Percentiles rank a stretch among this genome's conserved stretches.
These are phyloP conservation scores for Iphiclides podalirius DNA, from an alignment of 2,888 invertebrate genomes.

Conservation along the genomic window DNA sequence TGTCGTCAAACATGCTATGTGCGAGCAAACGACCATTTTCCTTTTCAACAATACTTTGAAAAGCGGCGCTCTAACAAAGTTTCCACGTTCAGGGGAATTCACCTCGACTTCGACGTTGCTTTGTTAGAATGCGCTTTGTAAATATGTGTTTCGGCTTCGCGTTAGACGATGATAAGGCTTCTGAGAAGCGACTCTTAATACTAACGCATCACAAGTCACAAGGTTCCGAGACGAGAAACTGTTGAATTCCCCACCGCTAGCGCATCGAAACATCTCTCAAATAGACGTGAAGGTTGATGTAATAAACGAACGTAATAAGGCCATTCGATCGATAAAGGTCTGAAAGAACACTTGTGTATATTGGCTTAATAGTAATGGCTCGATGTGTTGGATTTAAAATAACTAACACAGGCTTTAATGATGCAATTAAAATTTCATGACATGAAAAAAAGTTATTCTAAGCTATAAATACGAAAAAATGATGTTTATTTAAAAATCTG, in stretches of 20 bases:
- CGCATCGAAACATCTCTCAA: constrained; percentile 6
- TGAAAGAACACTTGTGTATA: constrained; percentile 15
- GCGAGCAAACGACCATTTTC: too few relatives aligned
- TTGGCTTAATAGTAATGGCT: not conserved
- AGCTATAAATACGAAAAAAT: constrained; percentile 7
- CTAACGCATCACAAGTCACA: constrained; percentile 25
- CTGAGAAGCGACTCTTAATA: constrained; percentile 24
- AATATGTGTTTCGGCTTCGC: constrained; percentile 10
- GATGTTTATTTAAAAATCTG: constrained; percentile 6
- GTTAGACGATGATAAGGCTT: constrained; percentile 19
- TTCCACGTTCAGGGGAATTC: constrained; percentile 6
- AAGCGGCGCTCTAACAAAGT: not conserved
- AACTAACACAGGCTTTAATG: not conserved
- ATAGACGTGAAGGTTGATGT: constrained; percentile 19
- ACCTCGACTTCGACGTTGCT: not conserved
- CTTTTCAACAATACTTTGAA: too few relatives aligned
- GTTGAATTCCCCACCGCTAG: constrained; percentile 18
- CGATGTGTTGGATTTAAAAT: not conserved
- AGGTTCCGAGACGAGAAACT: constrained; percentile 24
- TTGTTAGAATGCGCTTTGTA: constrained; percentile 14
- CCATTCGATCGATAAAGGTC: constrained; percentile 14
- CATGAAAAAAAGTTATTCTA: too few relatives aligned
- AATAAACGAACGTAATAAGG: constrained; percentile 16
- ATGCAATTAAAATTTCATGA: too few relatives aligned
- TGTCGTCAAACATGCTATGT: too few relatives aligned